Conservation (phyloP, 2,797 vertebrate species). For the Neostethus bicornis region DNA sequence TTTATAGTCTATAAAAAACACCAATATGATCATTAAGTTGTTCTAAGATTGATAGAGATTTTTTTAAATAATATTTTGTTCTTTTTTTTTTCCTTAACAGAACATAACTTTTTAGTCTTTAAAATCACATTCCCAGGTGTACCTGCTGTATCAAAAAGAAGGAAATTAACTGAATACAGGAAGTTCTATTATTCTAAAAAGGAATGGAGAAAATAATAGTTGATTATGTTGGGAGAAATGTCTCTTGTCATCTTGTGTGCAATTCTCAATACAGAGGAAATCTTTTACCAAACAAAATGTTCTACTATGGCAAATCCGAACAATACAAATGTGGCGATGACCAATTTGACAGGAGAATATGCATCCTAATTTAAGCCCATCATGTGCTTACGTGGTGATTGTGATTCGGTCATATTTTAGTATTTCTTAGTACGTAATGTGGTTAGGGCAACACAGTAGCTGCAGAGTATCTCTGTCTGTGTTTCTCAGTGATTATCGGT, state of each 20-base stretch:
- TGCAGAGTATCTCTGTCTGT: slow-evolving; percentile 36
- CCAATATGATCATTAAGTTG: too few relatives aligned
- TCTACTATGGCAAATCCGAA: too few relatives aligned
- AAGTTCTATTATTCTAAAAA: background rate
- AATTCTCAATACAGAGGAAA: background rate
- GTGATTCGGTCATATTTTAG: background rate
- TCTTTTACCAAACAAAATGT: background rate
- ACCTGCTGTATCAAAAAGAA: slow-evolving; percentile 13
- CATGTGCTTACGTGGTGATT: background rate
- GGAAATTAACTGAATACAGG: slow-evolving; percentile 5
- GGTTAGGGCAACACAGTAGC: slow-evolving; percentile 1
- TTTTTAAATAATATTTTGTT: too few relatives aligned
- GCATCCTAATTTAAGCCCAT: too few relatives aligned
- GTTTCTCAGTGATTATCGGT: slow-evolving; percentile 68
- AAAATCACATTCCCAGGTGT: slow-evolving; percentile 42
- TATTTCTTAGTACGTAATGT: slow-evolving; percentile 3
- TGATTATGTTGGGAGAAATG: slow-evolving; percentile 6
- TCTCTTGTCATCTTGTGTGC: background rate
- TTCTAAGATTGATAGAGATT: too few relatives aligned
- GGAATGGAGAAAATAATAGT: background rate
- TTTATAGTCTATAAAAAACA: background rate
- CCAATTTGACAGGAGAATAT: background rate
- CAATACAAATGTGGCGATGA: too few relatives aligned
- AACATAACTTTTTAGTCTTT: slow-evolving; percentile 18
- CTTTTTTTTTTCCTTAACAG: too few relatives aligned